Conservation (phyloP, 2,113 vertebrate species). For the Hydrochoerus hydrochaeris region DNA sequence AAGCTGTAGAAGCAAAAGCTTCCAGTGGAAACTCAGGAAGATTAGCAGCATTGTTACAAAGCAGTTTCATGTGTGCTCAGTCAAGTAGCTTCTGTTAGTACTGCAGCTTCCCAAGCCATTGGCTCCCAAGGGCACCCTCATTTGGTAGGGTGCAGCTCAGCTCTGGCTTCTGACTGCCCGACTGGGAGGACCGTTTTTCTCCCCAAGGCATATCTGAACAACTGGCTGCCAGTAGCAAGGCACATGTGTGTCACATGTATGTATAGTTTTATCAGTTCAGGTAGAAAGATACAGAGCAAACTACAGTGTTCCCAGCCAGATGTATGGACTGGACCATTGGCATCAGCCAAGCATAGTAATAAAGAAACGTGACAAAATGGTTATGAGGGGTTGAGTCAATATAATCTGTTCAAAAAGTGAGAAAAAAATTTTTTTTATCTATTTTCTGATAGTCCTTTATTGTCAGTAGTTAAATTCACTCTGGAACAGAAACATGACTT, state of each 20-base stretch:
- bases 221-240: background rate
- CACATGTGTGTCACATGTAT: background rate
- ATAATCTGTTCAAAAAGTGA: background rate
- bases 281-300: background rate
- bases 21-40: background rate
- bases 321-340: background rate
- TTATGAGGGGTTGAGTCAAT: background rate
- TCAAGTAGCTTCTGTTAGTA: background rate
- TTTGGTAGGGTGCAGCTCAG: background rate
- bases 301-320: background rate
- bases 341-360: background rate
- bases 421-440: background rate
- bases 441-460: background rate
- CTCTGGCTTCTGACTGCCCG: background rate
- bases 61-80: background rate
- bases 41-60: background rate
- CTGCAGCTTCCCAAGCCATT: background rate
- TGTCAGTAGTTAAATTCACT: background rate
- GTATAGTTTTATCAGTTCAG: background rate
- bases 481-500: background rate
- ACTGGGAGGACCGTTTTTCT: background rate
- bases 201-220: background rate
- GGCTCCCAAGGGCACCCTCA: fast-evolving
- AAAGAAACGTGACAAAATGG: background rate
- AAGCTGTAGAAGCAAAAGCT: background rate